Percentiles rank a stretch among this genome's conserved stretches.
Evolutionary conservation across 1,140 invertebrate genomes (phyloP).

Genomic region (Trigoniulus corallinus): DNA sequence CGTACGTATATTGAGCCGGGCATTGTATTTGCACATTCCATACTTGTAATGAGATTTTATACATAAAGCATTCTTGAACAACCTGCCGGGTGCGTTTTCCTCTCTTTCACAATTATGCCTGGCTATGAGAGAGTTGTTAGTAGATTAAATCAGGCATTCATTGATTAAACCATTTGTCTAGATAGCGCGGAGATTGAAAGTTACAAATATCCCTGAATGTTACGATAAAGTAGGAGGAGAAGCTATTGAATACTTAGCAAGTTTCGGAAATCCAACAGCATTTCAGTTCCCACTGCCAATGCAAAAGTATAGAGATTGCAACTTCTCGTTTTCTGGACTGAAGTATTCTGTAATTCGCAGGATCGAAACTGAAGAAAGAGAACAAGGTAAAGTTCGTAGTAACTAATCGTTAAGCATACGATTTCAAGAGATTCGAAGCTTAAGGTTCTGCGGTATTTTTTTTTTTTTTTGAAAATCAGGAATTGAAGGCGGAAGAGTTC

Average conservation of each 20-base stretch:
- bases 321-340: constrained; percentile 69
- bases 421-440: neutral
- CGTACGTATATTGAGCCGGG: too few species aligned
- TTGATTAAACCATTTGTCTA: too few species aligned
- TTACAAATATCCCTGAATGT: constrained; percentile 60
- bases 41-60: neutral
- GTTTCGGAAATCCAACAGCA: constrained; percentile 42
- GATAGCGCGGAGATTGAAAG: constrained; percentile 65
- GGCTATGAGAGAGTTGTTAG: neutral
- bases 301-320: constrained; percentile 44
- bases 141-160: too few species aligned
- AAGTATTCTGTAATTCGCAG: constrained; percentile 34
- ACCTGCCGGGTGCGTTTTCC: neutral
- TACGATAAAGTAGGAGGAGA: constrained; percentile 54
- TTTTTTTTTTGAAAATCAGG: too few species aligned
- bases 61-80: neutral
- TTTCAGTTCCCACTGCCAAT: constrained; percentile 48
- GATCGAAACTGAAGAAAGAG: constrained; percentile 40
- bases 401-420: neutral
- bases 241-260: constrained; percentile 66
- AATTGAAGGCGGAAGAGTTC: constrained; percentile 42
- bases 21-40: constrained; percentile 5
- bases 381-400: constrained; percentile 29
- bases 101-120: neutral
- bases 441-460: neutral